phyloP scores from a whole-genome alignment of 2,797 vertebrate genomes.

The Urophycis tenuis region DNA sequence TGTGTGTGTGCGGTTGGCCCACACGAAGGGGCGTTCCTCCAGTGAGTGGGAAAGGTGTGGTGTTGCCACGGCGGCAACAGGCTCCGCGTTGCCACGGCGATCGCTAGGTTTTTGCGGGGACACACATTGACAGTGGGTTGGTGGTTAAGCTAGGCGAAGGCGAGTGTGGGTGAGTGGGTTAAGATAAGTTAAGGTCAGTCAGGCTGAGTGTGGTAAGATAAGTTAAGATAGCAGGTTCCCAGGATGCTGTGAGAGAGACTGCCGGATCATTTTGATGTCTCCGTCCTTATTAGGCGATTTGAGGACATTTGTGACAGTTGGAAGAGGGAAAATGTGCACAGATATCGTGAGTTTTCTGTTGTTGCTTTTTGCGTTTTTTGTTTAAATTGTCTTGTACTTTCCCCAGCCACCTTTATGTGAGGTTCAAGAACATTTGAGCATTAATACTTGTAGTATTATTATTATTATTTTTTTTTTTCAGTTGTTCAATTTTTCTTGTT shows the following conservation, averaged over 20 bases:
- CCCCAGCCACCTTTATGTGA: slow-evolving; percentile 4
- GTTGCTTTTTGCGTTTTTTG: neutral
- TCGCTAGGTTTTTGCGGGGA: neutral
- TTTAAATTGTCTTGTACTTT: neutral
- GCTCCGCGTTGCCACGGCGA: neutral
- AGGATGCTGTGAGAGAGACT: neutral
- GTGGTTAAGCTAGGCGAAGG: too few relatives aligned
- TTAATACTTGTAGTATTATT: neutral
- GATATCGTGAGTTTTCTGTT: neutral
- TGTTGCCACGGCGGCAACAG: neutral
- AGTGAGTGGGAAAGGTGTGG: neutral
- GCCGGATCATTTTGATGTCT: neutral
- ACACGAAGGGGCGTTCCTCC: neutral
- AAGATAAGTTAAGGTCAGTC: neutral
- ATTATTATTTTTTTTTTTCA: neutral
- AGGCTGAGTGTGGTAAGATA: neutral
- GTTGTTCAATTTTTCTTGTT: neutral
- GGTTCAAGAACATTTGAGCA: neutral
- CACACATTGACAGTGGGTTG: neutral
- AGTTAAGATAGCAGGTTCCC: neutral
- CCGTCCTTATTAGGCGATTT: neutral
- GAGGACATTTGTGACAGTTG: neutral
- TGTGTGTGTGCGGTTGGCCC: neutral
- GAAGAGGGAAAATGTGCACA: slow-evolving; percentile 1
- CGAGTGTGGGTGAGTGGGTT: neutral